A percentile compares a stretch with the other conserved stretches of the same genome.
Conservation (phyloP, 2,797 vertebrate genomes). For the Falco biarmicus region DNA sequence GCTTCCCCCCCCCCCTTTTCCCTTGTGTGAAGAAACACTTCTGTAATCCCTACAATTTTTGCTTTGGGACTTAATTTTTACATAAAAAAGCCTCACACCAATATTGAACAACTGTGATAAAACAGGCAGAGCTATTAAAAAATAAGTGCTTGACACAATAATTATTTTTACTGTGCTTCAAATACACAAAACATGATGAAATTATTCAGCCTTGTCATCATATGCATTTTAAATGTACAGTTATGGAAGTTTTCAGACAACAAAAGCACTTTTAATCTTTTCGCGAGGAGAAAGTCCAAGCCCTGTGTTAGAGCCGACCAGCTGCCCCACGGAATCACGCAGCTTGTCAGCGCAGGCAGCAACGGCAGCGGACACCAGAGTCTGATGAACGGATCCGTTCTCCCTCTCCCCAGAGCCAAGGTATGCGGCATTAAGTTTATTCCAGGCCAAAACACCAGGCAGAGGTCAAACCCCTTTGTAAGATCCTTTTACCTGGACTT, state of each 20-base stretch:
- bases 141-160: neutral
- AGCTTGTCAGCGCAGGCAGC: neutral
- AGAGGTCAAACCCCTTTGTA: neutral
- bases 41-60: neutral
- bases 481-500: neutral
- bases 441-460: neutral
- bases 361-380: neutral
- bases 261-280: neutral
- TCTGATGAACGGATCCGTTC: neutral
- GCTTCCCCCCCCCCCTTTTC: fast-evolving
- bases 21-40: neutral
- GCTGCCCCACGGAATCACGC: neutral
- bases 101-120: neutral
- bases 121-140: neutral
- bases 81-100: neutral
- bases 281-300: neutral
- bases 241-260: neutral
- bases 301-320: neutral
- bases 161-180: neutral
- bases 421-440: neutral
- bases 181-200: neutral
- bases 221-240: no score
- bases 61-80: neutral
- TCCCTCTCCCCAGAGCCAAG: neutral
- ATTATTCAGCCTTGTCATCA: neutral